These are phyloP conservation scores for Melanchra persicariae DNA, from an alignment of 2,888 invertebrate species.

Conservation along the genomic window DNA sequence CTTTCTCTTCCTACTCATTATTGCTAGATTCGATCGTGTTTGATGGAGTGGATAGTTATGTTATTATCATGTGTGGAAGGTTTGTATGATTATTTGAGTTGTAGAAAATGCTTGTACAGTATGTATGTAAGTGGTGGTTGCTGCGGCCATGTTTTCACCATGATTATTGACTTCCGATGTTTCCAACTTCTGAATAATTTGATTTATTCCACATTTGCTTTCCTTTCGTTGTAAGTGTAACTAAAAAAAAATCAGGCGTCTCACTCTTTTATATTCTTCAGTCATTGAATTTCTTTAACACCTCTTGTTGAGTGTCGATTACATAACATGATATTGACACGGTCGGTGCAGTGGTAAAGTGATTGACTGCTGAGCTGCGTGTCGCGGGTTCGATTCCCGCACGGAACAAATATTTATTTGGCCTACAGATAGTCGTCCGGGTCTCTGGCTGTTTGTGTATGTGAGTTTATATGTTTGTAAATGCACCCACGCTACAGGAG, in stretches of 20 bases:
- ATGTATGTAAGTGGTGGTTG: background rate
- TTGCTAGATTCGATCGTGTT: conserved; percentile 22
- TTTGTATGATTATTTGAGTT: background rate
- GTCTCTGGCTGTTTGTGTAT: too few relatives aligned
- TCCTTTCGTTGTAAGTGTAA: background rate
- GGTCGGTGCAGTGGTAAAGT: too few relatives aligned
- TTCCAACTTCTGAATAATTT: background rate
- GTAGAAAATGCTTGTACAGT: background rate
- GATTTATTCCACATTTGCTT: background rate
- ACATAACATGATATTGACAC: background rate
- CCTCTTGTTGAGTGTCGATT: background rate
- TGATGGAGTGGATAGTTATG: conserved; percentile 2
- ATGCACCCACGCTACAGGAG: too few relatives aligned
- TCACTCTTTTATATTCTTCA: background rate
- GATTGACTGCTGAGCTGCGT: too few relatives aligned
- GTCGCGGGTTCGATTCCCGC: too few relatives aligned
- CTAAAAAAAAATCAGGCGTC: background rate
- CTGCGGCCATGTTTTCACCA: conserved; percentile 30
- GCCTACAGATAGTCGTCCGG: too few relatives aligned
- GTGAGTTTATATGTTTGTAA: too few relatives aligned
- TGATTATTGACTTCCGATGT: conserved; percentile 20
- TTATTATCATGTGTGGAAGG: background rate
- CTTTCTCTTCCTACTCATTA: too few relatives aligned
- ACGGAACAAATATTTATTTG: too few relatives aligned
- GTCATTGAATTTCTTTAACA: background rate